Conservation (phyloP, 2,888 invertebrate species). For the Balanococcus diminutus region DNA sequence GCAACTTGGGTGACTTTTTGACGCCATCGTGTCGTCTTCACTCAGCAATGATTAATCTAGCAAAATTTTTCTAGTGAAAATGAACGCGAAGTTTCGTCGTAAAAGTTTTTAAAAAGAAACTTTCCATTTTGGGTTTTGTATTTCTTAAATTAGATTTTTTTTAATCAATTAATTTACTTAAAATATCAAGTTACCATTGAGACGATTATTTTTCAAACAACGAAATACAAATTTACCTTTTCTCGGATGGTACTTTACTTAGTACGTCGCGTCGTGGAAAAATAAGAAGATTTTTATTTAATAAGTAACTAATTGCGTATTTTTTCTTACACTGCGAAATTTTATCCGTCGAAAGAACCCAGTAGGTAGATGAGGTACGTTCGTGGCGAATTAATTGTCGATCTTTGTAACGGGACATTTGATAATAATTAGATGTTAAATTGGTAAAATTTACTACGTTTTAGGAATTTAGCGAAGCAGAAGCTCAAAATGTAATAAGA, state of each 20-base stretch:
- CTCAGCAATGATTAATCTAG: not conserved
- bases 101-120: not conserved
- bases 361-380: not conserved
- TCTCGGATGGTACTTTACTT: not conserved
- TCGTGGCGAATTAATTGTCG: not conserved
- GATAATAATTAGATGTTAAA: not conserved
- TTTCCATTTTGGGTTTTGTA: not conserved
- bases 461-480: not conserved
- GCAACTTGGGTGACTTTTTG: conserved; percentile 12
- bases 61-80: not conserved
- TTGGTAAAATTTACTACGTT: not conserved
- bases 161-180: not conserved
- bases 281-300: not conserved
- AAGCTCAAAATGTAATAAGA: not conserved
- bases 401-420: not conserved
- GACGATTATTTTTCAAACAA: not conserved
- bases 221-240: not conserved
- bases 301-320: not conserved
- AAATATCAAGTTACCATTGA: not conserved
- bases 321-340: not conserved
- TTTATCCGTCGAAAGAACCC: too few relatives aligned
- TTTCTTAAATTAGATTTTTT: not conserved
- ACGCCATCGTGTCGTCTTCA: not conserved
- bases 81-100: not conserved
- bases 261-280: not conserved